Conservation (phyloP, 2,113 vertebrate species). For the Nothobranchius furzeri region DNA sequence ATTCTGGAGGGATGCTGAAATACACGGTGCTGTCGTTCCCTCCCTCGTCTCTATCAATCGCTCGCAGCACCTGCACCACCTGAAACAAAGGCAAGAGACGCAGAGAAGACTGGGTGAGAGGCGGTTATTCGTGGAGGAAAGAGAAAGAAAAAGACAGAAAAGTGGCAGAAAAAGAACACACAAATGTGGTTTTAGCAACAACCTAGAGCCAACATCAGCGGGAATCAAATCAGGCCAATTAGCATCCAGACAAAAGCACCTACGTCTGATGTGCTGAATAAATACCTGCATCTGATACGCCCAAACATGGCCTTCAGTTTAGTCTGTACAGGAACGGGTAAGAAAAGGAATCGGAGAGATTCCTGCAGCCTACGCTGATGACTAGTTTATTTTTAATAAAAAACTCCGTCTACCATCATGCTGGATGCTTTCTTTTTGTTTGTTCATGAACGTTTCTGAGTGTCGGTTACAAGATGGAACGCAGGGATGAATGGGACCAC, state of each 20-base stretch:
- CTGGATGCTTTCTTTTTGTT: constrained; percentile 7
- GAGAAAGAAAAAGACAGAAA: constrained; percentile 10
- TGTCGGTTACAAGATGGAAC: constrained; percentile 23
- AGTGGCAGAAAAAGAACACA: constrained; percentile 29
- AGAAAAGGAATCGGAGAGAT: constrained; percentile 50
- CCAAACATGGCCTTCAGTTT: constrained; percentile 51
- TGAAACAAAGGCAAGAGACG: constrained; percentile 71
- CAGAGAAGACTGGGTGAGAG: constrained; percentile 21
- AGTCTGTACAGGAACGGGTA: constrained; percentile 33
- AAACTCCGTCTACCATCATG: constrained; percentile 41
- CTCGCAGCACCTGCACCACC: constrained; percentile 87
- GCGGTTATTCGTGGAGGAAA: constrained; percentile 11
- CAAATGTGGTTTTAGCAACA: constrained; percentile 47
- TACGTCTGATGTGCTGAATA: constrained; percentile 36
- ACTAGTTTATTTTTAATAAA: constrained; percentile 63
- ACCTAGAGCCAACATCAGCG: constrained; percentile 55
- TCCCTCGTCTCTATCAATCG: constrained; percentile 85
- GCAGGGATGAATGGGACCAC: constrained; percentile 23
- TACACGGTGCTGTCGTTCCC: constrained; percentile 86
- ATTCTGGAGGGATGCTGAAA: constrained; percentile 84
- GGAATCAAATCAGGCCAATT: constrained; percentile 67
- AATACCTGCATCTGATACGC: constrained; percentile 50
- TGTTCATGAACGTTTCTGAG: constrained; percentile 46
- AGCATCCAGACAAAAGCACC: constrained; percentile 41
- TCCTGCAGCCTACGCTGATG: constrained; percentile 45